These are phyloP conservation scores for Cryptus viduatorius DNA, from an alignment of 2,888 invertebrate species.

Conservation along the genomic window DNA sequence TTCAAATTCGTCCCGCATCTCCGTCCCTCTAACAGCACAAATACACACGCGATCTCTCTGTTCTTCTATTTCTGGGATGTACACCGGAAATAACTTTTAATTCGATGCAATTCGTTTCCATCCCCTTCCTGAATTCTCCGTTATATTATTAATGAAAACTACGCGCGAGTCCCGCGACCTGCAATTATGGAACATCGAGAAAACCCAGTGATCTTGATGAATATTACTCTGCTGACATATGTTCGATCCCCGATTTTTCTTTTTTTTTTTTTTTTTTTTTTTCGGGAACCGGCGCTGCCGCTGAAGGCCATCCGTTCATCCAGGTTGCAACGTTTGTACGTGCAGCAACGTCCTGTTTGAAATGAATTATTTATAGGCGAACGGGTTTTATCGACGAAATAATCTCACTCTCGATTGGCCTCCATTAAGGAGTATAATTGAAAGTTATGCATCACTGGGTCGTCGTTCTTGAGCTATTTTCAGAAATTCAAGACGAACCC, in stretches of 20 bases:
- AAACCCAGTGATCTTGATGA: slow-evolving; percentile 17
- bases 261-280: neutral
- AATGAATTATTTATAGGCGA: slow-evolving; percentile 44
- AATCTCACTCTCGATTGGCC: slow-evolving; percentile 47
- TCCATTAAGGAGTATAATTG: slow-evolving; percentile 5
- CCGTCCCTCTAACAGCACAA: neutral
- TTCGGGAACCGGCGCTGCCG: neutral
- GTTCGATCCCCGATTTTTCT: neutral
- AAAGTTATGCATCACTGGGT: slow-evolving; percentile 14
- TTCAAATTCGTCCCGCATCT: slow-evolving; percentile 71
- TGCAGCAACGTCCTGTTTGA: neutral
- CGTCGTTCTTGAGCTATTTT: slow-evolving; percentile 21
- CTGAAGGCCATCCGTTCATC: slow-evolving; percentile 37
- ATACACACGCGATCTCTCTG: neutral
- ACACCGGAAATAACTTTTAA: slow-evolving; percentile 45
- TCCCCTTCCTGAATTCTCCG: neutral
- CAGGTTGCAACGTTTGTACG: slow-evolving; percentile 16
- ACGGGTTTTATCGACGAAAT: slow-evolving; percentile 45
- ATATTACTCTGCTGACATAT: neutral
- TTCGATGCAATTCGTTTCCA: slow-evolving; percentile 2
- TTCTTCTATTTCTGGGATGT: slow-evolving; percentile 11
- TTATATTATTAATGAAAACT: slow-evolving; percentile 27
- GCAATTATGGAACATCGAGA: neutral
- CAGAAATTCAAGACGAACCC: neutral
- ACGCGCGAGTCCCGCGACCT: neutral